Base-by-base conservation (phyloP, 2,797 vertebrate genomes). In the Sebastes melanostomus region DNA sequence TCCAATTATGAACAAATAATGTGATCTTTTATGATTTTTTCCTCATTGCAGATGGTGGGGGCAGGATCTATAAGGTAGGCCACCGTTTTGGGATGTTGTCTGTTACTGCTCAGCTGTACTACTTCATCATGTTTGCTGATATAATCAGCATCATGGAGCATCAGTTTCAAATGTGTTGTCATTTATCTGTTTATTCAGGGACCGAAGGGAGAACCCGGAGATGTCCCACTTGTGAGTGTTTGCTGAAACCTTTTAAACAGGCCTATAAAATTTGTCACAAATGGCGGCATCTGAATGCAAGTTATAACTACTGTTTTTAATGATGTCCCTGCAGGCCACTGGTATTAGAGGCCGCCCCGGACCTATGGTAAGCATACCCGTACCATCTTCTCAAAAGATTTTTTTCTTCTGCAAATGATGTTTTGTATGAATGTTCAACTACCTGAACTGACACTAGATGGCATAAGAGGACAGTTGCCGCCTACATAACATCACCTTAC, bases 121-220 rank as follows among this genome's bases (percentile, higher is more conserved):
- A 6, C 16, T 27, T 66, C 16, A 6, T 65, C 13, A 29, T 72
- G 5, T 22, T 18, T 24, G 13, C 18, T 75, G 0, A 16, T 13
- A 2, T 38, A 11, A 5, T 32, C 52, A 22, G 3, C 8, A 13
- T 22, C 16, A 8, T 24, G 32, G 24, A 50, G 1, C 1, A 8
- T 16, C 20, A 27, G 30, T 46, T 66, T 86, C 8, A 80, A 56
- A 27, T 1, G 5, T 71, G 11, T 70, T 32, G 1, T 77, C 16
- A 4, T 77, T 52, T 38, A 10, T 81, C 50, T 62, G 77, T 69
- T 62, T 61, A 65, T 80, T n/a, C 77, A 99, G 98, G 98, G 98
- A 83, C 97, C 97, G 92, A 99, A 99, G 91, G 98, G 98, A 87
- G 98, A 99, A 89, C 98, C 98, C 18, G 98, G 98, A 79, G 93